These are phyloP conservation scores for Melinopterus prodromus DNA, from an alignment of 2,888 invertebrate species.

Conservation along the genomic window DNA sequence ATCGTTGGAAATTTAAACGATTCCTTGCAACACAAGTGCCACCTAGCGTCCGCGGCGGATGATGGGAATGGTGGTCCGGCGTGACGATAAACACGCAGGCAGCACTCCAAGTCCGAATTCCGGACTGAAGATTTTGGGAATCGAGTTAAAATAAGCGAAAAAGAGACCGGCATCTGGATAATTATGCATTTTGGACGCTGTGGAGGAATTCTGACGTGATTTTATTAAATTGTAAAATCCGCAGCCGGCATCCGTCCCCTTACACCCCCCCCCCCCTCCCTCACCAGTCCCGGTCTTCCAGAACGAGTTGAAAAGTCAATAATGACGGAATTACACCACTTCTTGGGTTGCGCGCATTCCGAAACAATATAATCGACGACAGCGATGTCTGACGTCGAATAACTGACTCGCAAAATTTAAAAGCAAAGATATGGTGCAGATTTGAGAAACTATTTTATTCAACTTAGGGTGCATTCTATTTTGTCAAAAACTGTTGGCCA, in stretches of 20 bases:
- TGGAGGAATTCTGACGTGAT: conserved; percentile 4
- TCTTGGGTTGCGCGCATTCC: neutral
- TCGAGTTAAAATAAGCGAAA: neutral
- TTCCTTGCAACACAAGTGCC: neutral
- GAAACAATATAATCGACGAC: neutral
- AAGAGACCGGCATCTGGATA: neutral
- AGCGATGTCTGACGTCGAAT: neutral
- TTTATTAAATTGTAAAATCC: conserved; percentile 4
- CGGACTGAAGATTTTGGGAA: neutral
- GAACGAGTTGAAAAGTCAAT: conserved; percentile 4
- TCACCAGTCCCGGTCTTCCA: neutral
- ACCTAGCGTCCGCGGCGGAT: neutral
- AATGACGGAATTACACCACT: neutral
- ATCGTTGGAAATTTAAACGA: neutral
- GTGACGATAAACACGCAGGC: neutral
- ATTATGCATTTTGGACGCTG: neutral
- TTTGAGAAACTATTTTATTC: too few species aligned
- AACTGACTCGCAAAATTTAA: neutral
- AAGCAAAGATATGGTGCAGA: neutral
- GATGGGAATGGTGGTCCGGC: neutral
- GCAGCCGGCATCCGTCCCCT: neutral
- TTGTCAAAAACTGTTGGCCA: too few species aligned
- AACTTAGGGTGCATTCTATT: too few species aligned
- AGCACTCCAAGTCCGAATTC: neutral
- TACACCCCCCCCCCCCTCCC: neutral